phyloP scores from a whole-genome alignment of 2,888 invertebrate species.

The Rhagophthalmus giganteus region DNA sequence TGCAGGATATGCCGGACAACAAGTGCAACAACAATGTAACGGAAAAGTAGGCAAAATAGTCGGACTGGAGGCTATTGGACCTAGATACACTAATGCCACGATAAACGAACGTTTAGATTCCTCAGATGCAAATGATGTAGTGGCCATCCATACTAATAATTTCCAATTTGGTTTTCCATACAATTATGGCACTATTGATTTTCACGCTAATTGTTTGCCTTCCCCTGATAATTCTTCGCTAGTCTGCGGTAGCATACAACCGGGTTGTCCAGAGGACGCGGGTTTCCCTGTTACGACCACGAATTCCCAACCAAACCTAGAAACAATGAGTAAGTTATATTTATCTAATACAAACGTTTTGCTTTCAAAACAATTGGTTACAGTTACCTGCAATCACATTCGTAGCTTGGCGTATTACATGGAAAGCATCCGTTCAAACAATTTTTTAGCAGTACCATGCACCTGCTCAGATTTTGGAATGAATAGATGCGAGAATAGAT shows the following conservation, averaged over 20 bases:
- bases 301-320: no score
- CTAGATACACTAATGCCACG: neutral
- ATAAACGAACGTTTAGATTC: slow-evolving; percentile 1
- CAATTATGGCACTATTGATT: slow-evolving; percentile 2
- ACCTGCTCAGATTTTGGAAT: neutral
- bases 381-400: slow-evolving; percentile 1
- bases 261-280: neutral
- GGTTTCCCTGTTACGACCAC: neutral
- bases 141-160: slow-evolving; percentile 3
- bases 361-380: neutral
- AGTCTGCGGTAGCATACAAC: neutral
- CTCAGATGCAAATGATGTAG: neutral
- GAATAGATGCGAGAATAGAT: neutral
- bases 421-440: neutral
- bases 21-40: neutral
- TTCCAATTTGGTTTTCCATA: neutral
- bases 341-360: no score
- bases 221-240: no score
- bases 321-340: no score
- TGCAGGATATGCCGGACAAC: neutral
- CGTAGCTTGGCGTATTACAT: neutral
- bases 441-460: neutral
- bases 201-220: no score
- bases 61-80: neutral
- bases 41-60: no score